Conservation (phyloP, 2,113 vertebrate species). For the Cisticola juncidis region DNA sequence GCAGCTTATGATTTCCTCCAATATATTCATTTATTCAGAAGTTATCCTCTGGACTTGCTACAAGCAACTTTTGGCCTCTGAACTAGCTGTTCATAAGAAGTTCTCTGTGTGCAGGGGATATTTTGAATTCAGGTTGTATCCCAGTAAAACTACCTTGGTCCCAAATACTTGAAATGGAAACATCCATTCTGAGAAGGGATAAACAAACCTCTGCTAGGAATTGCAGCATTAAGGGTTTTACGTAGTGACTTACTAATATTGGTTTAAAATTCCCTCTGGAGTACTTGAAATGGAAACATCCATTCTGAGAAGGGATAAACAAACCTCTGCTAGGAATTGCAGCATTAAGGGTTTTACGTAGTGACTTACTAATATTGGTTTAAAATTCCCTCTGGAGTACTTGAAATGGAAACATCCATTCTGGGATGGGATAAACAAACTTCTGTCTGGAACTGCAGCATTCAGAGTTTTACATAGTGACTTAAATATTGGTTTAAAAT, state of each 20-base stretch:
- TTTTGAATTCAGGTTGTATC: background rate
- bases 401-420: background rate
- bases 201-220: background rate
- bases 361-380: background rate
- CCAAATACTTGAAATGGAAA: background rate
- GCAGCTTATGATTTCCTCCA: background rate
- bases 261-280: background rate
- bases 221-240: background rate
- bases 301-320: background rate
- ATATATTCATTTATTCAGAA: slow-evolving; percentile 4
- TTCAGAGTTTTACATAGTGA: background rate
- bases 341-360: background rate
- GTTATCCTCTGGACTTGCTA: background rate
- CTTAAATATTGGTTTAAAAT: background rate
- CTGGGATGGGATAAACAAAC: background rate
- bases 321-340: background rate
- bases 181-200: background rate
- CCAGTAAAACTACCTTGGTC: background rate
- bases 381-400: background rate
- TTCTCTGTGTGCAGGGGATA: background rate
- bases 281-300: background rate
- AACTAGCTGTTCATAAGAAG: background rate
- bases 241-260: background rate
- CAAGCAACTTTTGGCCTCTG: slow-evolving; percentile 13
- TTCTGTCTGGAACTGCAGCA: background rate